Conservation (phyloP, 2,113 vertebrate genomes). For the Anguilla rostrata region DNA sequence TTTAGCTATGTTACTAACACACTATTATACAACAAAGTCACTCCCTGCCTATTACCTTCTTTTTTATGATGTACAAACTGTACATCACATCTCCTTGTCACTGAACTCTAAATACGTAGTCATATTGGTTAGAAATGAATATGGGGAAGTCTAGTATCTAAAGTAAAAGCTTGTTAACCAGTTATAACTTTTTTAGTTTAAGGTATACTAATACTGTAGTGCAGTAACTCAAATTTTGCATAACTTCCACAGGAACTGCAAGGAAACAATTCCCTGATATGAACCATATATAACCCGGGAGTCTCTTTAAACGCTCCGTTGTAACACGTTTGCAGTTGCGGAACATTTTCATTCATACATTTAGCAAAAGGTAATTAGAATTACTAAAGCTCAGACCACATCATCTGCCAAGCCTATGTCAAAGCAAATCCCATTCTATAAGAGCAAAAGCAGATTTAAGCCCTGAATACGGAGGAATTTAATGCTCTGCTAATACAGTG, state of each 20-base stretch:
- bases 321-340: neutral
- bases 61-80: too few relatives aligned
- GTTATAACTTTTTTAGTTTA: too few relatives aligned
- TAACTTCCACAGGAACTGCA: neutral
- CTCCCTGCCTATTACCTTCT: too few relatives aligned
- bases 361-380: neutral
- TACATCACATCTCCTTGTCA: too few relatives aligned
- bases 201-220: too few relatives aligned
- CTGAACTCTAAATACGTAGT: too few relatives aligned
- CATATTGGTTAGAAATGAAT: too few relatives aligned
- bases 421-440: neutral
- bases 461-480: conserved; percentile 10
- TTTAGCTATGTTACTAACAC: too few relatives aligned
- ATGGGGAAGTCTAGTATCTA: too few relatives aligned
- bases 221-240: neutral
- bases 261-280: neutral
- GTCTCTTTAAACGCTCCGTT: conserved; percentile 4
- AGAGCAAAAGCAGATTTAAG: conserved; percentile 2
- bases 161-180: too few relatives aligned
- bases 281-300: neutral
- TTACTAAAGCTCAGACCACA: neutral
- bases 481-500: neutral
- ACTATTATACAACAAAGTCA: too few relatives aligned
- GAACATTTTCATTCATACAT: conserved; percentile 1
- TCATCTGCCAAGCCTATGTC: neutral